Evolutionary conservation across 1,140 invertebrate species (phyloP), one percentile per base, ranked within the genome.

Genomic region (Pseudoatta argentina): DNA sequence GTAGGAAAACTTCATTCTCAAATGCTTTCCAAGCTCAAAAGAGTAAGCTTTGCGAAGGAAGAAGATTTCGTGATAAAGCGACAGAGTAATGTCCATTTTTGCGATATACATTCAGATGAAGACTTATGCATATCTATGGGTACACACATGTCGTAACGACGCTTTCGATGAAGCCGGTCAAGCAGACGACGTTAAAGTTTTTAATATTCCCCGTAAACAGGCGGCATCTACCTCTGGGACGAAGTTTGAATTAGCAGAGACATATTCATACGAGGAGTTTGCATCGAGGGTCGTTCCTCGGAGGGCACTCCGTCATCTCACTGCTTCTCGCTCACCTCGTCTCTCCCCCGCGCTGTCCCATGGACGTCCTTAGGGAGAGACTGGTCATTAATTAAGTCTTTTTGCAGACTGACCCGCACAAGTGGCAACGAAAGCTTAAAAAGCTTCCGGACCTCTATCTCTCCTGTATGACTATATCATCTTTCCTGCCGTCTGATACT

Each of bases 221-320:
- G 93, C 89, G 90, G 88, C 88, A 92, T 89, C 92, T 87, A 93
- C 94, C 94, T 94, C 93, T 93, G 94, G 95, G 94, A 95, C 93
- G 92, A 94, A 95, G 94, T 95, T 95, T 95, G 95, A 95, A 95
- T 95, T 95, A 95, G 94, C 94, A 94, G 94, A 95, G 95, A 95
- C 94, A 95, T 95, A 95, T 95, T 95, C 95, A 95, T 95, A 95
- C 94, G 94, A 94, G 94, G 95, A 95, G 94, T 95, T 95, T 94
- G 94, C 94, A 95, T 95, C 94, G 95, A 95, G 94, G 94, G 94
- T 95, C 93, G 94, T 92, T 95, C 95, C 95, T 95, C 94, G 88
- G 95, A 95, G 95, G 94, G 93, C 93, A 95, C 94, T 95, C 95
- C 94, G 94, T 95, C 95, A 95, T 95, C 94, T 95, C 94, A 87